Evolutionary conservation across 2,797 vertebrate species (phyloP).

Genomic region (Artibeus jamaicensis): DNA sequence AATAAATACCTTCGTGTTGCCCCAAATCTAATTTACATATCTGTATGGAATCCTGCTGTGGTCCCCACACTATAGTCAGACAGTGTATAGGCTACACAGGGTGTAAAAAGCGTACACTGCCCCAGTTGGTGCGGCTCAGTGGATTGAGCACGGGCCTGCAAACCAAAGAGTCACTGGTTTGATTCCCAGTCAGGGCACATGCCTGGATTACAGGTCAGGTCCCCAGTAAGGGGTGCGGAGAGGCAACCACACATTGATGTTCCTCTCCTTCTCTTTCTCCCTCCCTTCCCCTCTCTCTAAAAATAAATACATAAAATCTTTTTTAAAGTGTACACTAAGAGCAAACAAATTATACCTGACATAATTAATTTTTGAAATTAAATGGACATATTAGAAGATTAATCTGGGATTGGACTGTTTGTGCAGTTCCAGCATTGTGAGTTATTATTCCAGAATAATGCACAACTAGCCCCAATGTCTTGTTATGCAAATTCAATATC

Average conservation of each 20-base stretch:
- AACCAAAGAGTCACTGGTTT: too few relatives aligned
- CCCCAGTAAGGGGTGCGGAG: too few relatives aligned
- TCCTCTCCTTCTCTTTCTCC: too few relatives aligned
- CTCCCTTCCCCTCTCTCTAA: too few relatives aligned
- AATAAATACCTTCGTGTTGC: background rate
- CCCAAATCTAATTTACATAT: background rate
- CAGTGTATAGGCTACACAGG: background rate
- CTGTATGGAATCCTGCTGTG: background rate
- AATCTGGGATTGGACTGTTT: background rate
- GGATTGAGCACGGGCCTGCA: fast-evolving
- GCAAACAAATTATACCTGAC: background rate
- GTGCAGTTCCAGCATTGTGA: background rate
- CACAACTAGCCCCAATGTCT: background rate
- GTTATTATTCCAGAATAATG: background rate
- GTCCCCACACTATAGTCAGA: background rate
- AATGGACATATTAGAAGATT: background rate
- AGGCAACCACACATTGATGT: too few relatives aligned
- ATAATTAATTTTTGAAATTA: background rate
- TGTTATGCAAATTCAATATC: background rate
- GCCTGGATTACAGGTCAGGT: too few relatives aligned
- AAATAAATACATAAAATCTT: too few relatives aligned
- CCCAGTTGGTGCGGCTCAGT: too few relatives aligned
- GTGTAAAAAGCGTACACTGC: background rate
- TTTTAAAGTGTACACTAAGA: background rate
- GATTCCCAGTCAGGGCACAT: too few relatives aligned